Evolutionary conservation across 2,113 vertebrate species (phyloP).

Genomic region (Circaetus cinerascens): DNA sequence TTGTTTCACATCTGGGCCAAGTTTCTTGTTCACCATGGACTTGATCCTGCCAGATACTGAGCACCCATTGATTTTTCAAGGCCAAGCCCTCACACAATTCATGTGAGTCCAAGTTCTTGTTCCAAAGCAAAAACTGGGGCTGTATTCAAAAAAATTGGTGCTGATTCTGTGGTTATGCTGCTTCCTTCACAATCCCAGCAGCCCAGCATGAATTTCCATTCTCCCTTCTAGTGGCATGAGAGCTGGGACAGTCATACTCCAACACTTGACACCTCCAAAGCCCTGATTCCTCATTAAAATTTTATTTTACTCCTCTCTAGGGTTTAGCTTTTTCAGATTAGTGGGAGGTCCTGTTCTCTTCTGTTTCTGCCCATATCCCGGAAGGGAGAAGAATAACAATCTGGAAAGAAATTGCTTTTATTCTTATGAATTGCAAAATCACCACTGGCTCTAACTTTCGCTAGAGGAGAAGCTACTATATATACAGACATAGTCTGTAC

Average conservation of each 20-base stretch:
- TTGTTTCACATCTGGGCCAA: constrained; percentile 34
- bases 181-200: constrained; percentile 24
- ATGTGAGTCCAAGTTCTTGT: constrained; percentile 53
- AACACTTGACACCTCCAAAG: constrained; percentile 21
- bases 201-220: constrained; percentile 29
- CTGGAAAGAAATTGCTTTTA: background rate
- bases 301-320: background rate
- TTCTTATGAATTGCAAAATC: constrained; percentile 11
- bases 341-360: constrained; percentile 30
- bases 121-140: constrained; percentile 50
- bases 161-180: constrained; percentile 50
- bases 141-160: constrained; percentile 28
- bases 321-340: background rate
- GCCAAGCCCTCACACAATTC: constrained; percentile 40
- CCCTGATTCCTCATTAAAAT: background rate
- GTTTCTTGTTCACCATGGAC: constrained; percentile 22
- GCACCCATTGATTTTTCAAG: constrained; percentile 50
- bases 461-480: background rate
- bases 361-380: background rate
- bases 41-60: constrained; percentile 41
- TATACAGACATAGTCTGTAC: background rate
- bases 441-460: background rate
- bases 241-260: background rate
- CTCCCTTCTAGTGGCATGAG: constrained; percentile 1
- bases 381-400: constrained; percentile 38